phyloP scores from a whole-genome alignment of 2,113 vertebrate species.

The Eclectus roratus region DNA sequence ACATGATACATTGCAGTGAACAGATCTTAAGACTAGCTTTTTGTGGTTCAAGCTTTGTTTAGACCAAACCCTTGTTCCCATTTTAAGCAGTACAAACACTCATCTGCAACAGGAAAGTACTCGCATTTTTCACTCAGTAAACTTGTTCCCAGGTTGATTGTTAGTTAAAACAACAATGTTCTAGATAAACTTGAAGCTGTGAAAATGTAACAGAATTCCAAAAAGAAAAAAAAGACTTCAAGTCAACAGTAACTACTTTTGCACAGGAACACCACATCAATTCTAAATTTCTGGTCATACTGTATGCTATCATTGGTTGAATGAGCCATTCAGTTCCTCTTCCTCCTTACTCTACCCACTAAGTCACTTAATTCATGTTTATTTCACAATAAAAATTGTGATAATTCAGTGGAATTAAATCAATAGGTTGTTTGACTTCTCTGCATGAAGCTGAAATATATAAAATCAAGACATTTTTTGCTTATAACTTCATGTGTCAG shows the following conservation, averaged over 20 bases:
- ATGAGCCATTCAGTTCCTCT: background rate
- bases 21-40: background rate
- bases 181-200: background rate
- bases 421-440: background rate
- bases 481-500: background rate
- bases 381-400: background rate
- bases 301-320: background rate
- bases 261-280: background rate
- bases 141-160: background rate
- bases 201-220: background rate
- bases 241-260: background rate
- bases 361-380: background rate
- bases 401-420: background rate
- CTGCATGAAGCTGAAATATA: background rate
- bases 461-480: background rate
- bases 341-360: background rate
- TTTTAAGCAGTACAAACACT: background rate
- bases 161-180: background rate
- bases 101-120: background rate
- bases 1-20: background rate
- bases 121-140: background rate
- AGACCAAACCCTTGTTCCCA: background rate
- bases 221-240: background rate
- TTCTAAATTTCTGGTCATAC: background rate
- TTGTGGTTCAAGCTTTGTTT: background rate